Conservation (phyloP, 1,140 invertebrate genomes). For the Mactra quadrangularis region DNA sequence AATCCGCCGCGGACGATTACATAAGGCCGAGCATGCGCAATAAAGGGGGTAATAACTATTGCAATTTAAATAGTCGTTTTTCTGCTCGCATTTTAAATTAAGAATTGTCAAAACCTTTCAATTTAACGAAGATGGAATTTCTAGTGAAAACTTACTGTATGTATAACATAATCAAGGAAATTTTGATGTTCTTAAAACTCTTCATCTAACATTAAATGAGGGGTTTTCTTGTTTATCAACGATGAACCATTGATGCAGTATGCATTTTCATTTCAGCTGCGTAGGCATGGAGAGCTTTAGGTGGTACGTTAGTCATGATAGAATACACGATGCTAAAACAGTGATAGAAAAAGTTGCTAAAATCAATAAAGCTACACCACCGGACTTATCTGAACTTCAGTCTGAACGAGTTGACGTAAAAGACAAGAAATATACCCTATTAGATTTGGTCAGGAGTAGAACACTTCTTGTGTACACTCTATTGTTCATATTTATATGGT, state of each 20-base stretch:
- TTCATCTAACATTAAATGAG: too few relatives aligned
- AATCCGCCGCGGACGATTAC: too few relatives aligned
- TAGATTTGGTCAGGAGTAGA: slow-evolving; percentile 6
- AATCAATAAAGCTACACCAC: slow-evolving; percentile 4
- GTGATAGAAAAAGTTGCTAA: slow-evolving; percentile 24
- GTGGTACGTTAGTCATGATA: slow-evolving; percentile 33
- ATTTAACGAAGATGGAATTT: not conserved
- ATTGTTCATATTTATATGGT: slow-evolving; percentile 6
- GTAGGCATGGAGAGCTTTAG: slow-evolving; percentile 40
- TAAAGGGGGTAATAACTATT: not conserved
- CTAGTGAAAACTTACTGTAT: not conserved
- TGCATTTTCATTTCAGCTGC: not conserved
- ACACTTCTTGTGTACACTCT: not conserved
- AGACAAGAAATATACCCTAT: slow-evolving; percentile 39
- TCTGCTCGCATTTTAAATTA: not conserved
- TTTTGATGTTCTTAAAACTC: too few relatives aligned
- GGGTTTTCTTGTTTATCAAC: too few relatives aligned
- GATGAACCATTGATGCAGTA: too few relatives aligned
- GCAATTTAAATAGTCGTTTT: not conserved
- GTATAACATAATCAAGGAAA: too few relatives aligned
- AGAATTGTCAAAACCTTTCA: not conserved
- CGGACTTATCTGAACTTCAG: not conserved
- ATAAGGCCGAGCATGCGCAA: too few relatives aligned
- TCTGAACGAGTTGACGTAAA: not conserved
- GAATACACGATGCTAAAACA: slow-evolving; percentile 30